Base-by-base conservation (phyloP, 1,140 invertebrate genomes). In the Scaptomyza hsui region DNA sequence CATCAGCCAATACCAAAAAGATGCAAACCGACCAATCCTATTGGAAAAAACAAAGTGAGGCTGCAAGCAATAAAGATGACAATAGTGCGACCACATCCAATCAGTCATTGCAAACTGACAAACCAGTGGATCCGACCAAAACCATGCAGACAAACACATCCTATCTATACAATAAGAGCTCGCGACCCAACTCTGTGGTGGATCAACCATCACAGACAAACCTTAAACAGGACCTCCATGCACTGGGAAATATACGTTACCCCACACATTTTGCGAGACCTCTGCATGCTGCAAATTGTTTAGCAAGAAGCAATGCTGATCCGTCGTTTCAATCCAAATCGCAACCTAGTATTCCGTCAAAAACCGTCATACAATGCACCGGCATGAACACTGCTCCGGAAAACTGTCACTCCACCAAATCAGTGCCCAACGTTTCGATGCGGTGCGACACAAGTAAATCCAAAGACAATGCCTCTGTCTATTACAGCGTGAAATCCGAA, bases 21-120 rank as follows among this genome's bases (percentile, higher is more conserved):
- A 53, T 68, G 1, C 82, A 88, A 49, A 76, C 82, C 49, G 78
- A 78, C 0, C 7, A 32, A 51, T 88, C 82, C 55, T 61, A 67
- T 68, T 21, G 88, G 13, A 59, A 26, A 47, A 39, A 72, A n/a
- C 59, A 62, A 21, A 18, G 13, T 10, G 24, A 4, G 6, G 29
- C n/a, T n/a, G n/a, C 19, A 1, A 26, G 32, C 4, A 18, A 42
- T 13, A 9, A 49, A 13, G 44, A 26, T 4, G 4, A 1, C 26
- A 29, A 6, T 29, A 29, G 26, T 29, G 6, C 5, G 35, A 60
- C 26, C 26, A 47, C 0, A 47, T 29, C 16, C 9, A 3, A 3
- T 10, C n/a, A 51, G 12, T 9, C 29, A 39, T 35, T 47, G 24
- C 45, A 21, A 13, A 51, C 37, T 7, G 26, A 56, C 21, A 59